Percentiles rank a stretch among this genome's conserved stretches.
Evolutionary conservation across 2,113 vertebrate species (phyloP).

Genomic region (Cheirogaleus medius): DNA sequence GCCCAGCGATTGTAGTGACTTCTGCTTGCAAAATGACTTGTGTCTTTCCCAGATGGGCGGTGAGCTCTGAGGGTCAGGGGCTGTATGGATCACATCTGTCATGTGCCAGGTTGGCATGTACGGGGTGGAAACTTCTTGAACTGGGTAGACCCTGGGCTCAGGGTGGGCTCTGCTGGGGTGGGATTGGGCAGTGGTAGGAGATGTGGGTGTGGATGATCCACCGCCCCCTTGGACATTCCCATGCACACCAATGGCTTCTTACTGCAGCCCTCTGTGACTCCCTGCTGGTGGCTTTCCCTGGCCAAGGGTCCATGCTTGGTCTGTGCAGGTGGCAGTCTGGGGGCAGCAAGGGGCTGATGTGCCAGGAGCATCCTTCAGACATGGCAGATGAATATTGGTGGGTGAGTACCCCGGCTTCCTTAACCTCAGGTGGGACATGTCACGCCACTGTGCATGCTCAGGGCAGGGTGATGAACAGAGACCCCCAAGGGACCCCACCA

Average conservation of each 20-base stretch:
- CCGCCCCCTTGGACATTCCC: fast-evolving
- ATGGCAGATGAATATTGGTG: background rate
- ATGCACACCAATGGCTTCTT: background rate
- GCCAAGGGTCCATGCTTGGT: background rate
- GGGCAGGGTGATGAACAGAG: fast-evolving
- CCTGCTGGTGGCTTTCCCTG: background rate
- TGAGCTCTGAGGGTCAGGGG: background rate
- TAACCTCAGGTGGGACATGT: background rate
- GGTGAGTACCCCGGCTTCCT: background rate
- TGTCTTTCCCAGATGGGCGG: background rate
- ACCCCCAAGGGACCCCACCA: background rate
- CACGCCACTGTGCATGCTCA: background rate
- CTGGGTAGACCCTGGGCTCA: background rate
- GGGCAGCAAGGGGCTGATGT: background rate
- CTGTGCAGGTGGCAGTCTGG: background rate
- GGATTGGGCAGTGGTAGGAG: background rate
- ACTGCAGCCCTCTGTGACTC: background rate
- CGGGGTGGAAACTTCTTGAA: background rate
- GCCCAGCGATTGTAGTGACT: no score
- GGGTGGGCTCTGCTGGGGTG: background rate
- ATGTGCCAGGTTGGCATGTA: background rate
- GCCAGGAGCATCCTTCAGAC: background rate
- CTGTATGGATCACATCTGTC: background rate
- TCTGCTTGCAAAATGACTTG: background rate
- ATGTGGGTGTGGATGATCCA: fast-evolving